Evolutionary conservation across 2,113 vertebrate species (phyloP).

Genomic region (Channa maculata): DNA sequence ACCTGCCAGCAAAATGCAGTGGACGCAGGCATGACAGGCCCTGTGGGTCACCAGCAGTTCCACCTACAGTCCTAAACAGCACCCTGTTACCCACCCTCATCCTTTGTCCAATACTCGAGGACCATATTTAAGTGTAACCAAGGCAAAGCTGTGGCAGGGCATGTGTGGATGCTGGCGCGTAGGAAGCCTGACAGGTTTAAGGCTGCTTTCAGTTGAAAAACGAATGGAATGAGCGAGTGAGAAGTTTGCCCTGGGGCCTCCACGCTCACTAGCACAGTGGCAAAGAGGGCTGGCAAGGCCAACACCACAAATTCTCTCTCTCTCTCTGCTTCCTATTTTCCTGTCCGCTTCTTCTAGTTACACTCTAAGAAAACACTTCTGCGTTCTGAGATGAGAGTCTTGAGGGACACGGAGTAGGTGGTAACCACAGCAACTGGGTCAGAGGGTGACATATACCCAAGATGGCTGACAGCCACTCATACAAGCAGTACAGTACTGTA

Average conservation of each 20-base stretch:
- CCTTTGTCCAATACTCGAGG: neutral
- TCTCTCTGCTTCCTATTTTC: neutral
- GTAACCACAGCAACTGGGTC: constrained; percentile 74
- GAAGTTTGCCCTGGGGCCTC: constrained; percentile 38
- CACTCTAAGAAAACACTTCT: constrained; percentile 34
- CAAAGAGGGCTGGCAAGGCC: constrained; percentile 19
- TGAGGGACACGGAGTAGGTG: constrained; percentile 30
- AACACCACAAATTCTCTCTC: constrained; percentile 15
- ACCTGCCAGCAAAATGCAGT: constrained; percentile 49
- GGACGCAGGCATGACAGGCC: constrained; percentile 2
- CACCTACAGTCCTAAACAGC: constrained; percentile 23
- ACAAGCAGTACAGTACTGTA: constrained; percentile 15
- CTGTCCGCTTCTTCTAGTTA: constrained; percentile 14
- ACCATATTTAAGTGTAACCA: constrained; percentile 53
- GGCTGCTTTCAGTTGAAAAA: constrained; percentile 29
- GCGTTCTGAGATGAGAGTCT: constrained; percentile 31
- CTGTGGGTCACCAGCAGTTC: constrained; percentile 34
- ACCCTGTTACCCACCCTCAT: constrained; percentile 21
- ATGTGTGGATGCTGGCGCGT: constrained; percentile 25
- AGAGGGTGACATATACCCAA: constrained; percentile 45
- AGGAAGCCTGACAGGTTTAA: constrained; percentile 53
- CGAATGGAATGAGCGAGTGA: constrained; percentile 17
- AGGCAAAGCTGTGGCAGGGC: constrained; percentile 40
- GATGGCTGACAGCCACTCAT: constrained; percentile 57
- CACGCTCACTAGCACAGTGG: constrained; percentile 4